Evolutionary conservation across 2,113 vertebrate species (phyloP), one percentile per base, ranked within the genome.

Genomic region (Helogale parvula): DNA sequence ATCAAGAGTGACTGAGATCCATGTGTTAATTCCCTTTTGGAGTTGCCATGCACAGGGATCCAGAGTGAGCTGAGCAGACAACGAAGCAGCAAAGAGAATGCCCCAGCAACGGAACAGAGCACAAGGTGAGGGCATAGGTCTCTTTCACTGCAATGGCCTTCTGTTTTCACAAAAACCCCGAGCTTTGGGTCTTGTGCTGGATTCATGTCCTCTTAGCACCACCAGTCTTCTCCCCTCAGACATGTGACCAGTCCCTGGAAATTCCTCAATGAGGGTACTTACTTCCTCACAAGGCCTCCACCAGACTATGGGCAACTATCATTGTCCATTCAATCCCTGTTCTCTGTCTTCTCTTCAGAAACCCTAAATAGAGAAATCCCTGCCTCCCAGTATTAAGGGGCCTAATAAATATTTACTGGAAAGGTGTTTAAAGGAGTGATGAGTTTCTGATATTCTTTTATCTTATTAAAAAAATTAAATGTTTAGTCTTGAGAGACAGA

Each of bases 221-320:
- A 38, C 12, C 6, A 5, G 5, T 69, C 31, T 88, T 79, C 50
- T 96, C 14, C 14, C 29, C 74, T 76, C 29, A 69, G 47, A 50
- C 14, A 41, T 29, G 23, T 12, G 17, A 63, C 33, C 23, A 54
- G 57, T 88, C 95, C 47, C 31, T 85, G 29, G 2, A 89, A 87
- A 6, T 60, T 83, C 35, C 69, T n/a, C 57, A 33, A 35, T 57
- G 69, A 14, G 7, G 38, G 5, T 35, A 45, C 81, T 84, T 71
- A 4, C 8, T 84, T 71, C 5, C 8, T 94, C 19, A 71, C 5
- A 79, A 71, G 29, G 2, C 3, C 16, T 69, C 29, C 19, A 15
- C 2, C 3, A 63, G 13, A 12, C 31, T 74, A 0, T 11, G 57
- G 21, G 16, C 1, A 72, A 66, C 1, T n/a, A 9, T 5, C 33